Evolutionary conservation across 2,113 vertebrate genomes (phyloP).

Genomic region (pig (Sus scrofa)): DNA sequence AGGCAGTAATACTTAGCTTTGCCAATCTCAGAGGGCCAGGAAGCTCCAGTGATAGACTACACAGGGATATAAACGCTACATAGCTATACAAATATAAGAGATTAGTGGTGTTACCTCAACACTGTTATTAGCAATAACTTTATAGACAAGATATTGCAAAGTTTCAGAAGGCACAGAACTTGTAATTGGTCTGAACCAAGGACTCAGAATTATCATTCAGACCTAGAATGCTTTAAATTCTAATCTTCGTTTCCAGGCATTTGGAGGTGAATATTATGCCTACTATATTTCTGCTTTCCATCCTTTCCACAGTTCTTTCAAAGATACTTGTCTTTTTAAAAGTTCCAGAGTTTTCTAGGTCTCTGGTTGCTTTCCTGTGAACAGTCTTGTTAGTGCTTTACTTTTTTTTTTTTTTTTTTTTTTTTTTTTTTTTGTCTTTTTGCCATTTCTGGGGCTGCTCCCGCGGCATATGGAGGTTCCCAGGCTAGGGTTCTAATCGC

Average conservation of each 20-base stretch:
- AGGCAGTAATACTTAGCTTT: background rate
- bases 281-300: background rate
- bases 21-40: background rate
- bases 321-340: background rate
- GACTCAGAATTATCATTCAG: background rate
- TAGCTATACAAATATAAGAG: background rate
- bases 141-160: background rate
- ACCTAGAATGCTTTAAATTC: background rate
- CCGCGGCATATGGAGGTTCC: too few species aligned
- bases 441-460: too few species aligned
- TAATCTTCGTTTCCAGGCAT: background rate
- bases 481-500: too few species aligned
- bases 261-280: background rate
- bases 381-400: background rate
- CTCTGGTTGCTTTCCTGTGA: background rate
- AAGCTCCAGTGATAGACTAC: background rate
- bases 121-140: background rate
- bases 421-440: too few species aligned
- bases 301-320: background rate
- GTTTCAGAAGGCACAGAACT: background rate
- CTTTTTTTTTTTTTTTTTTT: too few species aligned
- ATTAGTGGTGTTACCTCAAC: background rate
- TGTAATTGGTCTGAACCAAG: background rate
- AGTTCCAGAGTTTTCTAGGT: background rate
- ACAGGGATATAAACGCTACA: background rate